Evolutionary conservation across 2,797 vertebrate genomes (phyloP).

Genomic region (Artibeus jamaicensis): DNA sequence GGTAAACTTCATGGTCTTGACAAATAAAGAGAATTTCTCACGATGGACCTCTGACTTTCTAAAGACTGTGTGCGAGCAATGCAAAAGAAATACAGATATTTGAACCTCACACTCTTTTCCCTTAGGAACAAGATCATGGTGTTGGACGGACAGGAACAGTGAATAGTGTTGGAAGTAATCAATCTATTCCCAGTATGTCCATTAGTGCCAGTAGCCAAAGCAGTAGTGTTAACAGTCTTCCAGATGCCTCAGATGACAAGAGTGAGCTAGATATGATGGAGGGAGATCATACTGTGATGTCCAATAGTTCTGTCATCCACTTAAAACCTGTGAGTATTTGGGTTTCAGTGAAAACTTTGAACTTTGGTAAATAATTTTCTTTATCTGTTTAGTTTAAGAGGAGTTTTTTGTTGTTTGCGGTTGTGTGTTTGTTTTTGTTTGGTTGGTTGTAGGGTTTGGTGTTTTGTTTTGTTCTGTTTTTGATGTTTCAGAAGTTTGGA

Average conservation of each 20-base stretch:
- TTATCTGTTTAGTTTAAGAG: background rate
- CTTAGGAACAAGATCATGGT: constrained; percentile 93
- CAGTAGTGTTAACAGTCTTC: constrained; percentile 99
- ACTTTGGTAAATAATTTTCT: constrained; percentile 10
- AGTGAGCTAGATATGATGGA: constrained; percentile 97
- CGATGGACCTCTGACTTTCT: background rate
- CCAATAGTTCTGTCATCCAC: constrained; percentile 97
- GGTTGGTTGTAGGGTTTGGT: too few species aligned
- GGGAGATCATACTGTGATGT: constrained; percentile 98
- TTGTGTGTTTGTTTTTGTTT: background rate
- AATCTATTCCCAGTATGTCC: constrained; percentile 99
- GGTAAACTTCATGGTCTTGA: background rate
- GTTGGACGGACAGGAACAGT: constrained; percentile 95
- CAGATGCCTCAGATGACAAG: constrained; percentile 95
- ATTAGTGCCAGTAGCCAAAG: constrained; percentile 99
- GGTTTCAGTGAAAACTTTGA: background rate
- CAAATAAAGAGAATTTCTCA: constrained; percentile 17
- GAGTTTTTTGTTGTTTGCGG: background rate
- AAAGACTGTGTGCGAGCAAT: background rate
- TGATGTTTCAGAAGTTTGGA: constrained; percentile 8
- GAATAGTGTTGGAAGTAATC: constrained; percentile 98
- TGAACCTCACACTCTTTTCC: constrained; percentile 54
- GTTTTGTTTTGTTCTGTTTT: background rate
- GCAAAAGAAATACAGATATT: constrained; percentile 17
- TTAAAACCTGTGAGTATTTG: constrained; percentile 91